phyloP scores from a whole-genome alignment of 1,140 invertebrate species.

The Drosophila kohkoa region DNA sequence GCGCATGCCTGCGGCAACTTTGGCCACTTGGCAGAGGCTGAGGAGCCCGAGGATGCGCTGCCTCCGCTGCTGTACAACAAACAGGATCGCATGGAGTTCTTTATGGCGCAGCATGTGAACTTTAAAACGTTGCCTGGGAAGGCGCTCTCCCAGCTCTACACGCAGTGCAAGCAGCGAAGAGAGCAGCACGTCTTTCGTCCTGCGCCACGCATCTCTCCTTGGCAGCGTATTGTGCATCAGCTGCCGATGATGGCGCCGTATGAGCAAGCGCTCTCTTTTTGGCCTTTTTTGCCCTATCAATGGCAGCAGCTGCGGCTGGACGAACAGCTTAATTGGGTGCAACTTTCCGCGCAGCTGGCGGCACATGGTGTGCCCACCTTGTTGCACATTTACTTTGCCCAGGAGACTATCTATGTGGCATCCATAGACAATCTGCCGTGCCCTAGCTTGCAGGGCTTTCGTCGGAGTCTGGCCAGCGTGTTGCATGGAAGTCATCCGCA shows the following conservation, averaged over 20 bases:
- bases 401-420: slow-evolving; percentile 66
- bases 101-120: slow-evolving; percentile 47
- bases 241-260: slow-evolving; percentile 58
- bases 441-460: slow-evolving; percentile 42
- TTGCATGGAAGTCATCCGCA: slow-evolving; percentile 47
- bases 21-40: not conserved
- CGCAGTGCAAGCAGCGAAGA: slow-evolving; percentile 47
- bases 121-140: slow-evolving; percentile 61
- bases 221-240: slow-evolving; percentile 53
- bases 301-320: slow-evolving; percentile 54
- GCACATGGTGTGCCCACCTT: slow-evolving; percentile 69
- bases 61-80: slow-evolving; percentile 72
- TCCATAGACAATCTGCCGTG: slow-evolving; percentile 58
- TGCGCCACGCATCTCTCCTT: slow-evolving; percentile 32
- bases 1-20: slow-evolving; percentile 73
- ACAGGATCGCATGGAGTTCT: slow-evolving; percentile 75
- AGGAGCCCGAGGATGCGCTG: slow-evolving; percentile 48
- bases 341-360: slow-evolving; percentile 65
- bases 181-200: not conserved
- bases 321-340: slow-evolving; percentile 63
- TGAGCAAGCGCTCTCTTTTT: slow-evolving; percentile 28
- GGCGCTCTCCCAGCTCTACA: slow-evolving; percentile 58
- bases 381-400: slow-evolving; percentile 72
- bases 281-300: slow-evolving; percentile 68
- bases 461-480: slow-evolving; percentile 33